A percentile compares a stretch with the other conserved stretches of the same genome.
Conservation (phyloP, 2,113 vertebrate species). For the Rafetus swinhoei region DNA sequence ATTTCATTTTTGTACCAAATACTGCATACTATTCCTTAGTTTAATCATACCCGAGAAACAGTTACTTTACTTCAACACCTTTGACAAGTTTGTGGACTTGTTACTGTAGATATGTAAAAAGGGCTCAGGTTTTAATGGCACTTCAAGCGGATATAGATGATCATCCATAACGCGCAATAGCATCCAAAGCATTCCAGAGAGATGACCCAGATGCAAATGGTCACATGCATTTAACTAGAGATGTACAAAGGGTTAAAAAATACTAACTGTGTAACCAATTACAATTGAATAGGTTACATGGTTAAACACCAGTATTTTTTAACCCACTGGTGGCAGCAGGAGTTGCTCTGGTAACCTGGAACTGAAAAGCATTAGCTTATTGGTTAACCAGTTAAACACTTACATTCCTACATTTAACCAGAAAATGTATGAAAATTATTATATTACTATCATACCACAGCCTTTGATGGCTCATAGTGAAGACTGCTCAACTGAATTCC, state of each 20-base stretch:
- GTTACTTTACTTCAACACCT: background rate
- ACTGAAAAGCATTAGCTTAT: too few species aligned
- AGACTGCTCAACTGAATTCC: background rate
- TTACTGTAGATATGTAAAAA: background rate
- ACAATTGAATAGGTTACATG: too few species aligned
- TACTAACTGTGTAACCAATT: too few species aligned
- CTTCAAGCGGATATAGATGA: background rate
- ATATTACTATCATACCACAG: background rate
- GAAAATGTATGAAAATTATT: background rate
- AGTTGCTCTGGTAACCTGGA: too few species aligned
- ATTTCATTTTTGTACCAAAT: background rate
- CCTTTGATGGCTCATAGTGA: background rate
- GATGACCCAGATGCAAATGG: background rate
- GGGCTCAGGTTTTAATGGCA: background rate
- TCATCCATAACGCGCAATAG: background rate
- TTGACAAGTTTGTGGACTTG: background rate
- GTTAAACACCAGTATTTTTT: too few species aligned
- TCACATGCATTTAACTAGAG: background rate
- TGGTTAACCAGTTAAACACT: too few species aligned
- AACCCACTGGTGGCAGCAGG: too few species aligned
- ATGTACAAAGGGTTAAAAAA: too few species aligned
- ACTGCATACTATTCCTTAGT: background rate
- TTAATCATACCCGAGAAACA: background rate
- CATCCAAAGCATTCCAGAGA: background rate
- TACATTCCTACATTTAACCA: background rate